Base-by-base conservation (phyloP, 2,888 invertebrate species). In the Ophion ellenae region DNA sequence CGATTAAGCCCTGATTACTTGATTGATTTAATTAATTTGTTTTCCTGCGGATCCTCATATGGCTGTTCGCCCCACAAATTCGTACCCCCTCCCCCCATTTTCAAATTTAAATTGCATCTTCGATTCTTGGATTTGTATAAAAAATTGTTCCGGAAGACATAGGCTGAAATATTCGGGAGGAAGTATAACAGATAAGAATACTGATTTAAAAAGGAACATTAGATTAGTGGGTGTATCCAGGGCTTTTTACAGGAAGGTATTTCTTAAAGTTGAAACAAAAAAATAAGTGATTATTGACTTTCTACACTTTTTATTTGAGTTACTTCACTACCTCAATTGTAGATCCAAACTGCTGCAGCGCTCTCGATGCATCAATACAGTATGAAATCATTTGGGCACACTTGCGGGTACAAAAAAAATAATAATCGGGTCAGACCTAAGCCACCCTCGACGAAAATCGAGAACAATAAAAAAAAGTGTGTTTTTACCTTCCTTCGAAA, bases 141-240 rank as follows among this genome's bases (percentile, higher is more conserved):
- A 90, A 91, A 91, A 91, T 89, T 91, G 90, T 92, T 92, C 90
- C 90, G 84, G 83, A 88, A 89, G 87, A 87, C 89, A 87, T 85
- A 88, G 88, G 89, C 89, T 87, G 87, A 89, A 89, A 88, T 88
- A 89, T 87, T 90, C 87, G 85, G 84, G 79, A 88, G 89, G 84
- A 89, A 87, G 59, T 88, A 88, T 87, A 78, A 86, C 84, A 84
- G 84, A 83, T 84, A 67, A 79, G 85, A 67, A 88, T 84, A 86
- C 86, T 76, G 78, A 81, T 83, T 86, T 82, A 84, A 79, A 69
- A 74, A 83, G 79, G 84, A 83, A 78, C 73, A 85, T 61, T 77
- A 87, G 76, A 77, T 76, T 75, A 83, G 80, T 86, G 69, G 83
- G 67, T 87, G 85, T 84, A 86, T 81, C 85, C 88, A 86, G 85